A percentile compares a stretch with the other conserved stretches of the same genome.
phyloP scores from a whole-genome alignment of 1,140 invertebrate genomes.

The Lasioglossum baleicum region DNA sequence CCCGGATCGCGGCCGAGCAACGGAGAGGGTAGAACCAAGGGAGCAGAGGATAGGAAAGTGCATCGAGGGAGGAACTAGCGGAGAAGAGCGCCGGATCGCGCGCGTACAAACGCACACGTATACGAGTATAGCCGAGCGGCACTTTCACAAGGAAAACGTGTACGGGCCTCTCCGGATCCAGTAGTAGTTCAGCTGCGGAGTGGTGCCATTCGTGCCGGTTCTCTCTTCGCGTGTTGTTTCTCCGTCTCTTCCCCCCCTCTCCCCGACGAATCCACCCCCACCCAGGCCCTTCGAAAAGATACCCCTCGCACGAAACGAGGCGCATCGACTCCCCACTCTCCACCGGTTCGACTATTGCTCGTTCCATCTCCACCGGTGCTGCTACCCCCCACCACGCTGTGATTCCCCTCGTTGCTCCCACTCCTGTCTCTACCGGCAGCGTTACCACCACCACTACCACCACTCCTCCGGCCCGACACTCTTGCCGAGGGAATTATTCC shows the following conservation, averaged over 20 bases:
- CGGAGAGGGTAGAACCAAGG: background rate
- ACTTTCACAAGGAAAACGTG: conserved; percentile 40
- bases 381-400: conserved; percentile 19
- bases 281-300: conserved; percentile 15
- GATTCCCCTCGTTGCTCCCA: conserved; percentile 20
- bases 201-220: conserved; percentile 60
- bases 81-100: conserved; percentile 2
- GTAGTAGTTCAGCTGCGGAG: conserved; percentile 64
- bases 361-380: conserved; percentile 39
- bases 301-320: conserved; percentile 27
- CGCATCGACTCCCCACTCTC: conserved; percentile 54
- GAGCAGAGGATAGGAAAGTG: background rate
- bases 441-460: conserved; percentile 5
- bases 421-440: background rate
- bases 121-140: background rate
- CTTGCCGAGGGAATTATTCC: conserved; percentile 54
- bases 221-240: conserved; percentile 47
- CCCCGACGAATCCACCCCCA: too few species aligned
- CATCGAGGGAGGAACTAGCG: background rate
- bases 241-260: background rate
- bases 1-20: background rate
- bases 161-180: conserved; percentile 48
- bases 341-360: conserved; percentile 48
- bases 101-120: background rate
- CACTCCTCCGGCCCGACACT: conserved; percentile 19